These are phyloP conservation scores for Timema cristinae DNA, from an alignment of 2,888 invertebrate genomes.

Conservation along the genomic window DNA sequence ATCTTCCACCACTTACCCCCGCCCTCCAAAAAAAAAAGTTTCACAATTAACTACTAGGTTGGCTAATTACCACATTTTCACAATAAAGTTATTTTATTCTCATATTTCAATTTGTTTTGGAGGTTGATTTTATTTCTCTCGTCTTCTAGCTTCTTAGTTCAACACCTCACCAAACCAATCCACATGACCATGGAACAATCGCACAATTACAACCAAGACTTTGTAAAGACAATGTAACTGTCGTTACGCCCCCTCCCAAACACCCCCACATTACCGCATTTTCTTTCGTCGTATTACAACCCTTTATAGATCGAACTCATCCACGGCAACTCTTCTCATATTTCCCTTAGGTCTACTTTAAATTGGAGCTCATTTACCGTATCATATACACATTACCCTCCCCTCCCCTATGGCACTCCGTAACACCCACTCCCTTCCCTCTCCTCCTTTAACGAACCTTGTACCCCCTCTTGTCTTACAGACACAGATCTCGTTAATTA, in stretches of 20 bases:
- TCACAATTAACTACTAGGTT: no score
- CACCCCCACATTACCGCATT: not conserved
- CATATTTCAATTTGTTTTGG: no score
- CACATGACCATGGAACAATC: no score
- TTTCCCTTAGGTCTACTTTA: constrained; percentile 17
- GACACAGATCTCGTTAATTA: constrained; percentile 8
- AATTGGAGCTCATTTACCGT: constrained; percentile 16
- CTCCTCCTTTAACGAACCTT: not conserved
- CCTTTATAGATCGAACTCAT: constrained; percentile 5
- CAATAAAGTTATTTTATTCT: no score
- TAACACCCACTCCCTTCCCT: no score
- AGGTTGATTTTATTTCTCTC: no score
- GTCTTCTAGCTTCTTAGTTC: no score
- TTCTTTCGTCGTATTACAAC: not conserved
- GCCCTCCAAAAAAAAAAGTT: no score
- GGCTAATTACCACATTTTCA: no score
- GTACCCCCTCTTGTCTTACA: constrained; percentile 1
- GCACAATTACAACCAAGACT: not conserved
- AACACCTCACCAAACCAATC: no score
- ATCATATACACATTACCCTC: constrained; percentile 7
- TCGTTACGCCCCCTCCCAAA: not conserved
- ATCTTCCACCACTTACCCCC: no score
- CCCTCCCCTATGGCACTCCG: not conserved
- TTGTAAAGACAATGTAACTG: constrained; percentile 8
- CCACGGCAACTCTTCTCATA: not conserved